Conservation (phyloP, 2,113 vertebrate species). For the Poeciliopsis retropinna region DNA sequence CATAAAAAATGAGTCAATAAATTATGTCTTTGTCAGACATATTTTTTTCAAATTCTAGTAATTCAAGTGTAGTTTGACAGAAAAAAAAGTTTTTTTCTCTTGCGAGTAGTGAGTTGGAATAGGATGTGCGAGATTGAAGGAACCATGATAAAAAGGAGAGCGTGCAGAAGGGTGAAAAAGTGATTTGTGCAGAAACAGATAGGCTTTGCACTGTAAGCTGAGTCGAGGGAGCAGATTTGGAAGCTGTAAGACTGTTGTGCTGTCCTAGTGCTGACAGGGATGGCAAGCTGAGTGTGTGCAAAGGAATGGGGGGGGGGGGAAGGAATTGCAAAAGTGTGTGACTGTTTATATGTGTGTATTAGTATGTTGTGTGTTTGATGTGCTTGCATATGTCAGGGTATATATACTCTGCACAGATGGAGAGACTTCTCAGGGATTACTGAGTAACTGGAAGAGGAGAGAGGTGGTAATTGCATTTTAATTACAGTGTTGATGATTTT, state of each 20-base stretch:
- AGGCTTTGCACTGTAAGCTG: constrained; percentile 62
- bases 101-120: constrained; percentile 21
- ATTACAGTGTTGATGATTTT: constrained; percentile 97
- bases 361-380: constrained; percentile 7
- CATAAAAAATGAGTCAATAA: neutral
- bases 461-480: constrained; percentile 99
- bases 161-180: constrained; percentile 51
- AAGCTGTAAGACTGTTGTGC: constrained; percentile 61
- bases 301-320: constrained; percentile 21
- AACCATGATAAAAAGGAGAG: constrained; percentile 53
- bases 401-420: constrained; percentile 88
- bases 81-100: constrained; percentile 3
- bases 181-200: constrained; percentile 65
- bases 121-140: constrained; percentile 29
- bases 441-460: constrained; percentile 81
- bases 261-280: constrained; percentile 49
- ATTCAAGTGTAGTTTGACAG: constrained; percentile 12
- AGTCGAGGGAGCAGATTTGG: constrained; percentile 65
- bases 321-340: neutral
- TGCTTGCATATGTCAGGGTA: constrained; percentile 60
- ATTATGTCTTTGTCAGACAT: neutral
- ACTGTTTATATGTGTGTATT: neutral
- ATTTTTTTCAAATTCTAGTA: neutral
- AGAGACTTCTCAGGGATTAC: constrained; percentile 94
- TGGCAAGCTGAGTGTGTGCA: constrained; percentile 13